Percentiles rank a stretch among this genome's conserved stretches.
Evolutionary conservation across 2,797 vertebrate genomes (phyloP).

Genomic region (Acipenser oxyrinchus): DNA sequence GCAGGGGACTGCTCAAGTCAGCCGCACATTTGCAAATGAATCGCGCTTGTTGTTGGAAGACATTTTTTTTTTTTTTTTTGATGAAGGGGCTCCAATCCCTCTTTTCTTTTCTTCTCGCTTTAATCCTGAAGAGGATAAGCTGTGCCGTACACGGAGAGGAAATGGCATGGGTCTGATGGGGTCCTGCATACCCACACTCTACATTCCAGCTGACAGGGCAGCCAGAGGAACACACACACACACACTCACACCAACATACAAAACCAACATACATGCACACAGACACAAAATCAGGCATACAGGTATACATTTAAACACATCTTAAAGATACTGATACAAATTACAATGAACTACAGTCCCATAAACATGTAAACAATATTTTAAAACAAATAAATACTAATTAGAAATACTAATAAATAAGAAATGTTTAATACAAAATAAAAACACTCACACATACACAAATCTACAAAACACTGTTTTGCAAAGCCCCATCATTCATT

Average conservation of each 20-base stretch:
- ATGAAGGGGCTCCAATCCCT: slow-evolving; percentile 43
- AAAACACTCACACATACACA: too few relatives aligned
- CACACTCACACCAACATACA: not conserved
- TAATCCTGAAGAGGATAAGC: slow-evolving; percentile 68
- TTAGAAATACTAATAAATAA: not conserved
- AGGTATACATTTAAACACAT: slow-evolving; percentile 14
- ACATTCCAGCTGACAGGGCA: slow-evolving; percentile 46
- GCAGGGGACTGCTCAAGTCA: slow-evolving; percentile 47
- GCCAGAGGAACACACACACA: slow-evolving; percentile 10
- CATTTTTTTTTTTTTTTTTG: slow-evolving; percentile 22
- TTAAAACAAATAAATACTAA: slow-evolving; percentile 3
- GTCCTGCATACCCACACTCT: slow-evolving; percentile 47
- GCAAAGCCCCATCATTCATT: too few relatives aligned
- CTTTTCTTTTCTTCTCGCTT: slow-evolving; percentile 55
- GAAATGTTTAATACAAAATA: slow-evolving; percentile 1
- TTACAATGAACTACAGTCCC: too few relatives aligned
- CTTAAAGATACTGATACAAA: slow-evolving; percentile 3
- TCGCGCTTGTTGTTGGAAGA: slow-evolving; percentile 54
- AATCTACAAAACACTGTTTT: too few relatives aligned
- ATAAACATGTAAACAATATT: too few relatives aligned
- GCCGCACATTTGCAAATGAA: slow-evolving; percentile 72
- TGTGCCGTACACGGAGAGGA: slow-evolving; percentile 64
- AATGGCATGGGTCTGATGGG: slow-evolving; percentile 56
- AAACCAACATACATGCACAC: not conserved
- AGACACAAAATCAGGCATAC: slow-evolving; percentile 7